Evolutionary conservation across 2,888 invertebrate species (phyloP), one percentile per base, ranked within the genome.

Genomic region (Harpalus rubripes): DNA sequence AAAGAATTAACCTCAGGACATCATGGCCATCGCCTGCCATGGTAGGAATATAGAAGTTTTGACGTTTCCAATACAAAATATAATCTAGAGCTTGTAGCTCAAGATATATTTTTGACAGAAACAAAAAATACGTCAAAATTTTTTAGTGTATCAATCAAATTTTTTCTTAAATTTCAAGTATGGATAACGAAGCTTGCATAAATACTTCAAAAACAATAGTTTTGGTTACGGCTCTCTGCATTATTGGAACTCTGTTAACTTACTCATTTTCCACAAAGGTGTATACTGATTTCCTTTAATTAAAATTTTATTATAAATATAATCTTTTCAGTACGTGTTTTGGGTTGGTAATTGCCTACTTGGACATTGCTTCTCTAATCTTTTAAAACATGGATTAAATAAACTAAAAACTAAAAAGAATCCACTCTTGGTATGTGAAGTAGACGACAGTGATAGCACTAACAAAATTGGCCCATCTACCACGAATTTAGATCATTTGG

Each of bases 331-430:
- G 72, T 74, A 74, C 41, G 72, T 44, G 10, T 74, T 52, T 18
- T 74, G 72, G 72, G 44, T 44, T 15, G 72, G 72, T 6, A 74
- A 74, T n/a, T 74, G 72, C 72, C 8, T 74, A 18, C 72, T 74
- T 18, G 72, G 72, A 10, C 72, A 74, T 15, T 74, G 72, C 18
- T 74, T 74, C 12, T 74, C 72, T 16, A 41, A 44, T 44, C 18
- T 74, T 5, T 18, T 74, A 41, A 74, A 74, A 18, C 72, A 74
- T 74, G 72, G 72, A 74, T 74, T 74, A 12, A 41, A 74, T 74
- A 74, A 74, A 44, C 18, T 74, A 15, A 44, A 41, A 44, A 41
- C 8, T 12, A 41, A 16, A 18, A 74, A 74, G 18, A 10, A 18
- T 10, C 41, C 7, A 8, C 72, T 44, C 8, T 18, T 3, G 3